A percentile compares a stretch with the other conserved stretches of the same genome.
Evolutionary conservation across 1,140 invertebrate species (phyloP).

Genomic region (Halesus radiatus): DNA sequence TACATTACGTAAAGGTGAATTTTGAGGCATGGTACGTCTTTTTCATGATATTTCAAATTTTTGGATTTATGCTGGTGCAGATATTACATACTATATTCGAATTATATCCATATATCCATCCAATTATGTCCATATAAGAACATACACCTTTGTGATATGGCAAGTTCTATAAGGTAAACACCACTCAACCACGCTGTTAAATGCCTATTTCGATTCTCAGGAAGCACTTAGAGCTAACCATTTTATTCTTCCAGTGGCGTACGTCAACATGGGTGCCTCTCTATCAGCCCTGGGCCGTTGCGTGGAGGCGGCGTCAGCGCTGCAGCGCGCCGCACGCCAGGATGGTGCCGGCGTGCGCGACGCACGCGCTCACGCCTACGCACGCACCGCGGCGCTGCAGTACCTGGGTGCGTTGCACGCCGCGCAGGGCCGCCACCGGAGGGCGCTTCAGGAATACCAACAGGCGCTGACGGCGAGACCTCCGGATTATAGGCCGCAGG

Average conservation of each 20-base stretch:
- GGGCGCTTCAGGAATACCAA: constrained; percentile 90
- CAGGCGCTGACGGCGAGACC: constrained; percentile 89
- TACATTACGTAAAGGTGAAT: too few species aligned
- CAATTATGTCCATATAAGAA: too few species aligned
- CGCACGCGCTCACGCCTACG: constrained; percentile 88
- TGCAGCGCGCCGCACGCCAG: constrained; percentile 84
- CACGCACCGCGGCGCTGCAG: constrained; percentile 90
- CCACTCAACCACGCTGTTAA: too few species aligned
- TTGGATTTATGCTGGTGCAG: too few species aligned
- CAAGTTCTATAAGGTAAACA: too few species aligned
- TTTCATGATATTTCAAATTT: too few species aligned
- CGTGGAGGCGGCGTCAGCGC: constrained; percentile 86
- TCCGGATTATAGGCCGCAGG: constrained; percentile 85
- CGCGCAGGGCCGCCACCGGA: constrained; percentile 86
- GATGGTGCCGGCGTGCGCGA: constrained; percentile 92
- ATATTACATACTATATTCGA: too few species aligned
- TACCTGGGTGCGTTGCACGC: constrained; percentile 92
- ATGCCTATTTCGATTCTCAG: too few species aligned
- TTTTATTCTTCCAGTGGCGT: constrained; percentile 84
- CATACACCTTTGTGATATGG: too few species aligned
- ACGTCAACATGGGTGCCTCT: constrained; percentile 93
- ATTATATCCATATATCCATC: too few species aligned
- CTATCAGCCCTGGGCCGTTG: constrained; percentile 85
- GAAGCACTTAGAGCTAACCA: too few species aligned
- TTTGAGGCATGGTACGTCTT: too few species aligned